These are phyloP conservation scores for Netelia melanura DNA, from an alignment of 2,888 invertebrate genomes.

Conservation along the genomic window DNA sequence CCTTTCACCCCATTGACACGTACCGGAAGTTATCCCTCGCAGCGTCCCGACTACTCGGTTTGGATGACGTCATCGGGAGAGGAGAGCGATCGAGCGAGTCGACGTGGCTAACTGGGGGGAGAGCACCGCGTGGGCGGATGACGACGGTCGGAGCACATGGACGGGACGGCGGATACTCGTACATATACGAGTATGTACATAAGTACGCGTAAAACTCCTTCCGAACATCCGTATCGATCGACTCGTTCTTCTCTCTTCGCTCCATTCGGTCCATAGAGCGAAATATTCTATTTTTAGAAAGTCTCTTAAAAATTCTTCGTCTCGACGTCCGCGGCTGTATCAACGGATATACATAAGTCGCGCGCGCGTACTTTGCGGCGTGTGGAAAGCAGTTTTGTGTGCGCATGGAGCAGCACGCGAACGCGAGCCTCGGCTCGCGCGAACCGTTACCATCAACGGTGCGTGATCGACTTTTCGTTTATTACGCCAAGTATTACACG, in stretches of 20 bases:
- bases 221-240: background rate
- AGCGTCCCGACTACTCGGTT: conserved; percentile 43
- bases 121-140: background rate
- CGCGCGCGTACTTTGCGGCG: too few relatives aligned
- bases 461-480: too few relatives aligned
- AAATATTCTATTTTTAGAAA: conserved; percentile 37
- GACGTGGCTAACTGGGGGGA: background rate
- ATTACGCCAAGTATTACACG: too few relatives aligned
- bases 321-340: background rate
- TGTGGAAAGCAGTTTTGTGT: too few relatives aligned
- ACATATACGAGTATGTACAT: too few relatives aligned
- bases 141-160: background rate
- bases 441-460: too few relatives aligned
- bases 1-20: conserved; percentile 51
- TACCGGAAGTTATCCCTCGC: conserved; percentile 69
- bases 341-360: background rate
- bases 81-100: background rate
- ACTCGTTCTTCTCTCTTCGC: background rate
- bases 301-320: conserved; percentile 36
- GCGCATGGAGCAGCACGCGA: too few relatives aligned
- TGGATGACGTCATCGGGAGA: conserved; percentile 64
- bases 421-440: too few relatives aligned
- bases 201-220: background rate
- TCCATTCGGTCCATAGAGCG: background rate
- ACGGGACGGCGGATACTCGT: background rate